phyloP scores from a whole-genome alignment of 2,113 vertebrate genomes.

The Engraulis encrasicolus region DNA sequence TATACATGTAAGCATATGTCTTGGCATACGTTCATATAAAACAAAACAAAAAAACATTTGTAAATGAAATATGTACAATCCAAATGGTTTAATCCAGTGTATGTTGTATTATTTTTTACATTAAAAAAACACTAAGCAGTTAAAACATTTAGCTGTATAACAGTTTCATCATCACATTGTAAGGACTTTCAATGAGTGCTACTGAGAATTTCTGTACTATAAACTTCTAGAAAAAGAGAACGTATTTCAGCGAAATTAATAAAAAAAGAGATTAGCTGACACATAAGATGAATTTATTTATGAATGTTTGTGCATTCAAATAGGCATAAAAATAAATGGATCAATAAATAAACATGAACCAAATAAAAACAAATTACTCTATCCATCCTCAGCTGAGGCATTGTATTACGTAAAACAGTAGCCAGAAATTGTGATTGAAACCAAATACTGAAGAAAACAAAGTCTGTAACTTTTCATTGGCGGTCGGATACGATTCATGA shows the following conservation, averaged over 20 bases:
- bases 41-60: not conserved
- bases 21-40: not conserved
- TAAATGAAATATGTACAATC: slow-evolving; percentile 16
- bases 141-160: not conserved
- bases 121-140: not conserved
- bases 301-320: not conserved
- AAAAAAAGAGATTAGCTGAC: not conserved
- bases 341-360: slow-evolving; percentile 9
- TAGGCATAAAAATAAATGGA: not conserved
- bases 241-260: not conserved
- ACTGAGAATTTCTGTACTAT: not conserved
- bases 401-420: not conserved
- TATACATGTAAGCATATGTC: not conserved
- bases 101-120: not conserved
- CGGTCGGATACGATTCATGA: not conserved
- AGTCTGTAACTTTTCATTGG: not conserved
- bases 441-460: not conserved
- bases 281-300: not conserved
- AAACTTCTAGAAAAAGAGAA: no score
- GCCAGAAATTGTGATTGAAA: not conserved
- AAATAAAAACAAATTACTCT: not conserved
- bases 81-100: not conserved
- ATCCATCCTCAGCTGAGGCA: not conserved
- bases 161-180: not conserved
- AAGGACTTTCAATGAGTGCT: slow-evolving; percentile 6